Evolutionary conservation across 2,113 vertebrate genomes (phyloP), one percentile per base, ranked within the genome.

Genomic region (Passer domesticus): DNA sequence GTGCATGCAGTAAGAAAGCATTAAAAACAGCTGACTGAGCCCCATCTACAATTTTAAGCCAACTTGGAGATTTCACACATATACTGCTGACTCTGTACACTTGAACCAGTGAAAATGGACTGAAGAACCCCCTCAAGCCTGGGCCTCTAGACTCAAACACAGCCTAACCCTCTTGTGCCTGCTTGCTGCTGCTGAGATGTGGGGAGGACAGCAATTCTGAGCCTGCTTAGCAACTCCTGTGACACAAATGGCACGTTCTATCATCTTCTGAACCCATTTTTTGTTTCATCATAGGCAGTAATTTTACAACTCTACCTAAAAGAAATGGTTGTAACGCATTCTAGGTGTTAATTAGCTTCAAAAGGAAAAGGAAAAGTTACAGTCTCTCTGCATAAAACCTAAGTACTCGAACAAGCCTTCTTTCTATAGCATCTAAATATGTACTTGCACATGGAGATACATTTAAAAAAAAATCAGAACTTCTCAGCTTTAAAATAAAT

Each of bases 41-140:
- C 30, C 6, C 64, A 75, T 25, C 37, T 83, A 68, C 31, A 27
- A n/a, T 66, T 76, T 64, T 56, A 91, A 91, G 33, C n/a, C 68
- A 76, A 55, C 14, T 47, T 47, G 49, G 35, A 91, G 30, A 82
- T 76, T 91, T 69, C 74, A 87, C 77, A 69, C 2, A 0, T n/a
- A 64, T 4, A 52, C 22, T 59, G 59, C 30, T 50, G 44, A 56
- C 31, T 67, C 50, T 39, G 22, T 49, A 39, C 25, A 33, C 31
- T 18, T 2, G 2, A 75, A 39, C 21, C 0, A 2, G 14, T 58
- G 46, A 79, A 87, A 92, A 50, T 0, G 0, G 75, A 60, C 2
- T 43, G 58, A 73, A 94, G 94, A 49, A 41, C 3, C 47, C 58
- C 20, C 47, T 44, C 64, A 74, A 55, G 73, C 16, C 25, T 7